Evolutionary conservation across 2,888 invertebrate species (phyloP).

Genomic region (Sicus ferrugineus): DNA sequence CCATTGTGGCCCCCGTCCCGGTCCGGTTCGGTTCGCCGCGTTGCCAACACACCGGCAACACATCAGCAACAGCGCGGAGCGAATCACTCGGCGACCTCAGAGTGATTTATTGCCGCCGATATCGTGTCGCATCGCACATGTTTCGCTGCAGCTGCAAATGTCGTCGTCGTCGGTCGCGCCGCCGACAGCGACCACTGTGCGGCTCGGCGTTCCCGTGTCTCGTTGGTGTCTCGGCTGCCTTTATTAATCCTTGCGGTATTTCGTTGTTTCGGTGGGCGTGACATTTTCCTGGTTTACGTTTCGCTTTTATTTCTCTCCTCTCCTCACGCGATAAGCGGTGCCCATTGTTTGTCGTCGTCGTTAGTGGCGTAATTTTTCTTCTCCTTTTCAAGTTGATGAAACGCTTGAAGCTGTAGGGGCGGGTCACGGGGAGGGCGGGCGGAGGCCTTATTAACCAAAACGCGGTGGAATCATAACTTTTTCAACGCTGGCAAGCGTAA

Average conservation of each 20-base stretch:
- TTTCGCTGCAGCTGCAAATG: background rate
- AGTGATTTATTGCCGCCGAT: constrained; percentile 42
- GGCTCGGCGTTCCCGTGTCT: background rate
- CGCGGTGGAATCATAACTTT: background rate
- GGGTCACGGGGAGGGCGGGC: background rate
- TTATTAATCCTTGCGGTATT: constrained; percentile 27
- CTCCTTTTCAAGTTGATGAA: background rate
- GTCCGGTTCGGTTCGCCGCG: background rate
- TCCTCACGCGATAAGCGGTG: background rate
- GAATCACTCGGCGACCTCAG: constrained; percentile 31
- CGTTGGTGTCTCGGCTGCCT: constrained; percentile 14
- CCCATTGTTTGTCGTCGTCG: constrained; percentile 10
- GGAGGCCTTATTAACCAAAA: constrained; percentile 6
- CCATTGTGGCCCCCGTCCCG: background rate
- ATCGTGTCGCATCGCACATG: constrained; percentile 38
- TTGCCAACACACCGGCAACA: constrained; percentile 4
- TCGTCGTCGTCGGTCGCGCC: background rate
- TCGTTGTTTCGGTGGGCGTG: constrained; percentile 22
- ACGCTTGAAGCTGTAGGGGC: background rate
- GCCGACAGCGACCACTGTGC: constrained; percentile 1
- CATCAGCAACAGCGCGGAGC: background rate
- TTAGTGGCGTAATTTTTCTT: constrained; percentile 12
- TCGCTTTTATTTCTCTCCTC: background rate
- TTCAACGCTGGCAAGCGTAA: background rate
- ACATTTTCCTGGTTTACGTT: background rate